phyloP scores from a whole-genome alignment of 1,140 invertebrate species.

The Coelopa frigida region DNA sequence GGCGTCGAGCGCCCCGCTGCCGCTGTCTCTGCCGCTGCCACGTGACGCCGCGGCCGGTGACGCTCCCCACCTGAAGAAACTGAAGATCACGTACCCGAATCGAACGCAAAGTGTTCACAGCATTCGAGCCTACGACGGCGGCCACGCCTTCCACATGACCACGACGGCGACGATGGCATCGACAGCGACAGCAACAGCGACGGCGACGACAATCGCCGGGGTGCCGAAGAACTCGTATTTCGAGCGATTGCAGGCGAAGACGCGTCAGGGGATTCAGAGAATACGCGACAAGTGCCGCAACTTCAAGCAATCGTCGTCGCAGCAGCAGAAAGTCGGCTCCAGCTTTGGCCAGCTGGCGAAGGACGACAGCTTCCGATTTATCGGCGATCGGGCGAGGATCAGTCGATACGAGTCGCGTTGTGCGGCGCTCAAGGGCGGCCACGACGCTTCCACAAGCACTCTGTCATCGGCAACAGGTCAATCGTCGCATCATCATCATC shows the following conservation, averaged over 20 bases:
- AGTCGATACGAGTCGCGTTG: constrained; percentile 35
- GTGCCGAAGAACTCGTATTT: constrained; percentile 27
- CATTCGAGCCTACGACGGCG: constrained; percentile 27
- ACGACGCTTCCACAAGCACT: too few species aligned
- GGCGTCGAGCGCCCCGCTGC: not conserved
- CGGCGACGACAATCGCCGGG: too few species aligned
- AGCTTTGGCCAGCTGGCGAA: constrained; percentile 32
- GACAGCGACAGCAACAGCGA: too few species aligned
- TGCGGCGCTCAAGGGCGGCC: too few species aligned
- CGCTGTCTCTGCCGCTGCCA: too few species aligned
- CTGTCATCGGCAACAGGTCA: too few species aligned
- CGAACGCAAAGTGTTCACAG: constrained; percentile 39
- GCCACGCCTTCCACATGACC: constrained; percentile 9
- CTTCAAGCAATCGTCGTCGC: constrained; percentile 21
- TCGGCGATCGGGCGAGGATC: constrained; percentile 33
- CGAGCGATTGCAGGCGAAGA: constrained; percentile 37
- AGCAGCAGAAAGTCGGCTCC: not conserved
- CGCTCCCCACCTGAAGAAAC: constrained; percentile 29
- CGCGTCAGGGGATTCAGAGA: constrained; percentile 33
- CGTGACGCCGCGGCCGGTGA: constrained; percentile 14
- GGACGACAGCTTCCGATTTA: constrained; percentile 41
- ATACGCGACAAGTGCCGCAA: constrained; percentile 42
- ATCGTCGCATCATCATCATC: too few species aligned
- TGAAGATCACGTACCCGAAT: constrained; percentile 40
- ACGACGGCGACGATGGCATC: not conserved